Evolutionary conservation across 1,140 invertebrate genomes (phyloP).

Genomic region (Oedothorax gibbosus): DNA sequence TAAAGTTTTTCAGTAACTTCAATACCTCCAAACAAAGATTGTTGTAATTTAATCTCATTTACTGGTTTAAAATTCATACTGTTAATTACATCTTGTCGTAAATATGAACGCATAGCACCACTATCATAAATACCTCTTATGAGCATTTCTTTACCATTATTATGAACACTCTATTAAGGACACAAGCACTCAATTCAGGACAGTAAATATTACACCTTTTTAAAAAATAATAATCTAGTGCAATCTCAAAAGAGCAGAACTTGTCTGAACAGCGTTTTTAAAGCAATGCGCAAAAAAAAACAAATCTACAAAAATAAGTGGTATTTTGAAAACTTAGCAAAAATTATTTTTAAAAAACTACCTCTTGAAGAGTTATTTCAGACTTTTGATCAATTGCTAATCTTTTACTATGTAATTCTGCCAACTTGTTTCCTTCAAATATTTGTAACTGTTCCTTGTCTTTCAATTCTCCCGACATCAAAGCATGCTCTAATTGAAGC

Average conservation of each 20-base stretch:
- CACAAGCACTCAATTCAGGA: too few species aligned
- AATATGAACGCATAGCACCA: constrained; percentile 17
- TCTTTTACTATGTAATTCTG: constrained; percentile 75
- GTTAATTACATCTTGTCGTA: constrained; percentile 4
- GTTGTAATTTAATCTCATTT: constrained; percentile 6
- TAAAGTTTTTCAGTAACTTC: not conserved
- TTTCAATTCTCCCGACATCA: constrained; percentile 83
- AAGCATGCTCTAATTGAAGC: constrained; percentile 85
- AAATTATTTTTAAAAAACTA: not conserved
- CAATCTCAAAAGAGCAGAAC: too few species aligned
- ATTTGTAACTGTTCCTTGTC: constrained; percentile 79
- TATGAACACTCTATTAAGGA: too few species aligned
- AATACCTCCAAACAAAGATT: constrained; percentile 33
- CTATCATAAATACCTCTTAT: constrained; percentile 11
- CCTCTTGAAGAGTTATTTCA: constrained; percentile 65
- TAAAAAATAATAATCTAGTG: too few species aligned
- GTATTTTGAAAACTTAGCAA: too few species aligned
- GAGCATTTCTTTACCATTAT: constrained; percentile 11
- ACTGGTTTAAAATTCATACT: constrained; percentile 15
- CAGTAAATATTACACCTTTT: too few species aligned
- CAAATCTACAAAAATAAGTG: too few species aligned
- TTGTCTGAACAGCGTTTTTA: too few species aligned
- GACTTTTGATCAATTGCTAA: constrained; percentile 72
- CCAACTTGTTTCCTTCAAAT: constrained; percentile 78
- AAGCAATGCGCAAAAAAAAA: too few species aligned